A percentile compares a stretch with the other conserved stretches of the same genome.
These are phyloP conservation scores for Amazona guildingii DNA, from an alignment of 2,113 vertebrate genomes.

Conservation along the genomic window DNA sequence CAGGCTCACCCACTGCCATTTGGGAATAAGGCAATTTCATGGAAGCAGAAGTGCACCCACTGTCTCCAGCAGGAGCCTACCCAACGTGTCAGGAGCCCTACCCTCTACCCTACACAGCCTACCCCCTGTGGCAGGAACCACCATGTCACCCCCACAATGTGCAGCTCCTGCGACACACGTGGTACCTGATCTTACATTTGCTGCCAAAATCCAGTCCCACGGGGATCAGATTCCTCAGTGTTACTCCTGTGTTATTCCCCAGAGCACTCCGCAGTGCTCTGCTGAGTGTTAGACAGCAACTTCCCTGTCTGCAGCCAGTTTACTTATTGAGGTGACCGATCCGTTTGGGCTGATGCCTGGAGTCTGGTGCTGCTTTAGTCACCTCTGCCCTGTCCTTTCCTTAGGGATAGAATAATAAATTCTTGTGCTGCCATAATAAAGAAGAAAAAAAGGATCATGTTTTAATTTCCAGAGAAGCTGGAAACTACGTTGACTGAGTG, in stretches of 20 bases:
- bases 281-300: not conserved
- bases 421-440: not conserved
- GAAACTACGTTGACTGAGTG: not conserved
- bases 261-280: not conserved
- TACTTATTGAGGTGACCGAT: not conserved
- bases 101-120: no score
- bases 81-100: no score
- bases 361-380: not conserved
- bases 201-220: not conserved
- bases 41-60: not conserved
- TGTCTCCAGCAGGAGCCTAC: not conserved
- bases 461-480: not conserved
- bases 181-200: not conserved
- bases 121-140: not conserved
- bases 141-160: accelerated
- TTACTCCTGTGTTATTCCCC: not conserved
- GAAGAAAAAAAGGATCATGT: not conserved
- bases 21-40: not conserved
- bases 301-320: conserved; percentile 1
- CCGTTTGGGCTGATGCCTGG: not conserved
- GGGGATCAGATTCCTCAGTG: not conserved
- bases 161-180: not conserved
- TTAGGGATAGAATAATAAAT: not conserved
- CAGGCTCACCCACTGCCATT: not conserved
- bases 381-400: not conserved